Evolutionary conservation across 1,140 invertebrate genomes (phyloP), one percentile per base, ranked within the genome.

Genomic region (Drosophila watanabei): DNA sequence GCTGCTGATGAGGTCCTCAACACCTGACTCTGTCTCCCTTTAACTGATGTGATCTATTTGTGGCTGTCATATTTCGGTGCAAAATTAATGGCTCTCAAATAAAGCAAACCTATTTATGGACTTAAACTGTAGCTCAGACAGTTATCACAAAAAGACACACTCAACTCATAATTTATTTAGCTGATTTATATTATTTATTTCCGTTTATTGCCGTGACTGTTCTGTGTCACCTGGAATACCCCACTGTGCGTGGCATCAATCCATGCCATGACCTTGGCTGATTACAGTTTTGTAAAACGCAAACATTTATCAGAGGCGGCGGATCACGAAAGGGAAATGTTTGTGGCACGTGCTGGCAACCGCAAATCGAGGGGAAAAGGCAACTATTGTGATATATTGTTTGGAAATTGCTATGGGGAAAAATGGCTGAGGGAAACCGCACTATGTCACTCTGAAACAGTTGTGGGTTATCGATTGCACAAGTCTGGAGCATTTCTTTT

Each of bases 271-370:
- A 51, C 71, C 71, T 73, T 73, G 56, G 13, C 20, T 68, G 75
- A 79, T 79, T 79, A 62, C 41, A 24, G 48, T 66, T 77, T 77
- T 68, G 62, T 60, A 68, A 77, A 77, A 77, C 71, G 62, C 35
- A 63, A 75, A 77, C 64, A 39, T 46, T 76, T 60, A 69, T 78
- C 45, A 72, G 49, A 4, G 52, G 43, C 30, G 75, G 37, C 10
- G 14, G 59, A 16, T 18, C 49, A 76, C 62, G 75, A 77, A 61
- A 43, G 32, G 59, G 30, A 75, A 64, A 69, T 62, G 57, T 57
- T 61, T 69, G 73, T 69, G 37, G 75, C 75, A 78, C 73, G 75
- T 78, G 75, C 75, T 59, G 52, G 33, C 64, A 48, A 56, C 68
- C 61, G 48, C 73, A 77, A 78, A 73, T 45, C 18, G 57, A 9